Percentiles rank a stretch among this genome's conserved stretches.
These are phyloP conservation scores for Eulimnadia texana DNA, from an alignment of 1,140 invertebrate species.

Conservation along the genomic window DNA sequence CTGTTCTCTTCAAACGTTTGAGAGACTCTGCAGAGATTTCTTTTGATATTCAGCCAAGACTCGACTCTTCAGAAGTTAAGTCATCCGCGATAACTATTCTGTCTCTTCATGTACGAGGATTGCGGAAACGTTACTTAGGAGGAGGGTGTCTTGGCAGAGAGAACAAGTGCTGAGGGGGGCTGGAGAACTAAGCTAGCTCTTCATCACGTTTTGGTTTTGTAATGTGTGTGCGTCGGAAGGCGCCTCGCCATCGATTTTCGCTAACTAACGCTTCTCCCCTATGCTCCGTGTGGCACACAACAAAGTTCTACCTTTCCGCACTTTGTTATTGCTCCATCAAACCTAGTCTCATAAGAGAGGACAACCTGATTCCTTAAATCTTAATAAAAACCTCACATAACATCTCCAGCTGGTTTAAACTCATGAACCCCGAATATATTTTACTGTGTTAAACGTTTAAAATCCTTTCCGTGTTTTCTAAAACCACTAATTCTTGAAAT, in stretches of 20 bases:
- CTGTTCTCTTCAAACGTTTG: too few species aligned
- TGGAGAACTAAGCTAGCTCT: not conserved
- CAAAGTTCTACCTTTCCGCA: not conserved
- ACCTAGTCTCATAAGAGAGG: not conserved
- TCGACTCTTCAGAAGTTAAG: too few species aligned
- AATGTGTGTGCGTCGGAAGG: too few species aligned
- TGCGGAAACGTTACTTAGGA: not conserved
- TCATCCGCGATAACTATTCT: too few species aligned
- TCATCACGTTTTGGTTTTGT: not conserved
- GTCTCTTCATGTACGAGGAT: too few species aligned
- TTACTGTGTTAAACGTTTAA: too few species aligned
- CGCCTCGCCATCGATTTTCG: not conserved
- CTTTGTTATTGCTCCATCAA: not conserved
- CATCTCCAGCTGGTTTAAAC: not conserved
- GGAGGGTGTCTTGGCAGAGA: not conserved
- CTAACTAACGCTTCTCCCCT: not conserved
- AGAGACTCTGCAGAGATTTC: too few species aligned
- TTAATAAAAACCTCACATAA: not conserved
- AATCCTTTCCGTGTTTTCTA: too few species aligned
- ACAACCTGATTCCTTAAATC: not conserved
- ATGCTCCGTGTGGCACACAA: too few species aligned
- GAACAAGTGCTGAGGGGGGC: not conserved
- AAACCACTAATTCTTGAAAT: too few species aligned
- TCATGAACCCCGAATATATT: not conserved
- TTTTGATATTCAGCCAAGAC: too few species aligned